These are phyloP conservation scores for Leptobrachium ailaonicum DNA, from an alignment of 2,113 vertebrate genomes.

Conservation along the genomic window DNA sequence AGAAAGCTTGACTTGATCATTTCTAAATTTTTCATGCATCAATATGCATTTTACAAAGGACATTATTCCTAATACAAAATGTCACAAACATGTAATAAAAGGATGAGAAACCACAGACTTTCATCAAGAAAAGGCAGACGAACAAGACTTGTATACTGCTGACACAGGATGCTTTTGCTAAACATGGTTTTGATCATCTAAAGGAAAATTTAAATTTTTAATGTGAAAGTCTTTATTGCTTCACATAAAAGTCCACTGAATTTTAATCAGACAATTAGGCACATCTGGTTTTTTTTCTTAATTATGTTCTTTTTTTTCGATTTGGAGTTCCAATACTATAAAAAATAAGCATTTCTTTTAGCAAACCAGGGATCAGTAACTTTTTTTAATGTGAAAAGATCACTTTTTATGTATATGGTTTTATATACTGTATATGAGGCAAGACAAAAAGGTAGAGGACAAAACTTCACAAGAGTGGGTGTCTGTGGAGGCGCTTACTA, in stretches of 20 bases:
- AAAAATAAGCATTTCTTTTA: too few species aligned
- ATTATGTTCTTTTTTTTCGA: background rate
- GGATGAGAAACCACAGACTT: background rate
- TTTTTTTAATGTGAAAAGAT: too few species aligned
- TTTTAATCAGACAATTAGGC: slow-evolving; percentile 39
- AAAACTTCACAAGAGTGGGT: too few species aligned
- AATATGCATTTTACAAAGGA: slow-evolving; percentile 3
- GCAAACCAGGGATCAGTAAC: too few species aligned
- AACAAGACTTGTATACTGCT: slow-evolving; percentile 6
- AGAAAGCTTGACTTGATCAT: background rate
- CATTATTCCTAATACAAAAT: slow-evolving; percentile 1
- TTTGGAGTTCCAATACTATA: too few species aligned
- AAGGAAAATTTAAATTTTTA: background rate
- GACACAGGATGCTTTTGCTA: background rate
- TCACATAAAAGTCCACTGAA: slow-evolving; percentile 38
- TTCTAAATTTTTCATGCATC: background rate
- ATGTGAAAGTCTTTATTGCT: slow-evolving; percentile 24
- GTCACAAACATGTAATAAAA: background rate
- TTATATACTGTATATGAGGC: too few species aligned
- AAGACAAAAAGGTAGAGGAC: too few species aligned
- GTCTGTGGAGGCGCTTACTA: too few species aligned
- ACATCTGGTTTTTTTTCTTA: background rate
- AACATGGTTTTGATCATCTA: background rate
- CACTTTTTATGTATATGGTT: too few species aligned
- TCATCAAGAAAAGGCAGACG: slow-evolving; percentile 8